Percentiles rank a stretch among this genome's conserved stretches.
phyloP scores from a whole-genome alignment of 2,113 vertebrate genomes.

The Atrichornis clamosus region DNA sequence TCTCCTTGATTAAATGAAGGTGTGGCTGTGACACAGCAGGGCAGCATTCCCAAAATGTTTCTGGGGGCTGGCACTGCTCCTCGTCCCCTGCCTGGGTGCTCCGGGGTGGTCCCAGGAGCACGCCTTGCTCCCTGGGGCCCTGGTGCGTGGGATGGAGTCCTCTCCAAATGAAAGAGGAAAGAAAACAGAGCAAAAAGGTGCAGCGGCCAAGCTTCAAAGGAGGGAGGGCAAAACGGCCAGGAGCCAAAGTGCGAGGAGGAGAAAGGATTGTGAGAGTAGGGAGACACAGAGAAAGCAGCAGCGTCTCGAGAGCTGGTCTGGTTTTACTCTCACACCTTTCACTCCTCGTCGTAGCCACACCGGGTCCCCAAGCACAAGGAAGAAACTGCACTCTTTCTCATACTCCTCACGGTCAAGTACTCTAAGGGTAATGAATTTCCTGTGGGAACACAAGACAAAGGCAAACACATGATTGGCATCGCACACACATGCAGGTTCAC shows the following conservation, averaged over 20 bases:
- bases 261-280: conserved; percentile 82
- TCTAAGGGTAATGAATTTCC: conserved; percentile 91
- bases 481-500: conserved; percentile 74
- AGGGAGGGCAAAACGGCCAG: conserved; percentile 65
- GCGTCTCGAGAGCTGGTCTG: conserved; percentile 77
- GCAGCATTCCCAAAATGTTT: not conserved
- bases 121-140: not conserved
- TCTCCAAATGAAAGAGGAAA: conserved; percentile 21
- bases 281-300: conserved; percentile 77
- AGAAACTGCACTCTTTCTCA: conserved; percentile 94
- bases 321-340: conserved; percentile 92
- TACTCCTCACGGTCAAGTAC: conserved; percentile 93
- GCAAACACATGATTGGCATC: conserved; percentile 85
- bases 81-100: not conserved
- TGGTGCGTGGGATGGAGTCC: not conserved
- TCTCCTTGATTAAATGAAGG: not conserved
- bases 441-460: conserved; percentile 92
- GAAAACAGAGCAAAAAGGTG: conserved; percentile 62
- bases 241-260: conserved; percentile 72
- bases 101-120: rapidly evolving
- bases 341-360: conserved; percentile 89
- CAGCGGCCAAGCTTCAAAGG: conserved; percentile 68
- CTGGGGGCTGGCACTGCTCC: not conserved
- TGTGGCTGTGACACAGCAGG: rapidly evolving
- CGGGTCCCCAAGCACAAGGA: conserved; percentile 91